These are phyloP conservation scores for Acrocephalus scirpaceus DNA, from an alignment of 2,797 vertebrate genomes.

Conservation along the genomic window DNA sequence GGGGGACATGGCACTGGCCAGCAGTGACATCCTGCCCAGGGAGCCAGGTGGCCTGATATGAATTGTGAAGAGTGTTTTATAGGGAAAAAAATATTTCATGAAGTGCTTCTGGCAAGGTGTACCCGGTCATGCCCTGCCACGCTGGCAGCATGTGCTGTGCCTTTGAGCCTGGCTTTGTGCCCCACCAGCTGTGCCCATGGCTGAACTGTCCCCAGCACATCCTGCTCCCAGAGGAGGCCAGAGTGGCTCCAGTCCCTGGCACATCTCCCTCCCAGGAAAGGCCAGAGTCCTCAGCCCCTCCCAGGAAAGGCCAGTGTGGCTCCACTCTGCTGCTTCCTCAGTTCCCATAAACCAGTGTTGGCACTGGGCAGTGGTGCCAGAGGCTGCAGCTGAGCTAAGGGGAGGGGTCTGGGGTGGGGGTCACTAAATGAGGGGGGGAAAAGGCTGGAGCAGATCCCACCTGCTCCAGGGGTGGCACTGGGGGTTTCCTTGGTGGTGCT, in stretches of 20 bases:
- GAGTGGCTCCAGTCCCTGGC: background rate
- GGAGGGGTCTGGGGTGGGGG: rapidly evolving
- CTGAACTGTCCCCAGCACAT: background rate
- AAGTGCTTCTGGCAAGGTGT: background rate
- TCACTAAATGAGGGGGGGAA: rapidly evolving
- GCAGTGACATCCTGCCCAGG: background rate
- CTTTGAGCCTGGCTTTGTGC: background rate
- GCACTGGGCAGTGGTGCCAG: rapidly evolving
- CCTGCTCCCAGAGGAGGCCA: background rate
- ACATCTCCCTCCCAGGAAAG: background rate
- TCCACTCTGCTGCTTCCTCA: background rate
- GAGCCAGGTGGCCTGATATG: rapidly evolving
- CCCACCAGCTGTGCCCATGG: background rate
- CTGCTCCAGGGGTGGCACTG: background rate
- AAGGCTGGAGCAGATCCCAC: background rate
- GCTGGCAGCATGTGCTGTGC: background rate
- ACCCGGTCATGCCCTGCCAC: background rate
- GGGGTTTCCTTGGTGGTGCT: background rate
- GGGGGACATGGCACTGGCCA: rapidly evolving
- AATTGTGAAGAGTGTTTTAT: background rate
- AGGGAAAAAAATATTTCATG: background rate
- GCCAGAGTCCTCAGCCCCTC: background rate
- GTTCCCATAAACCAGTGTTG: rapidly evolving
- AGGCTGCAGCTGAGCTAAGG: background rate
- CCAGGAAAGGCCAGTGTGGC: rapidly evolving